Base-by-base conservation (phyloP, 1,140 invertebrate species). In the Penaeus japonicus region DNA sequence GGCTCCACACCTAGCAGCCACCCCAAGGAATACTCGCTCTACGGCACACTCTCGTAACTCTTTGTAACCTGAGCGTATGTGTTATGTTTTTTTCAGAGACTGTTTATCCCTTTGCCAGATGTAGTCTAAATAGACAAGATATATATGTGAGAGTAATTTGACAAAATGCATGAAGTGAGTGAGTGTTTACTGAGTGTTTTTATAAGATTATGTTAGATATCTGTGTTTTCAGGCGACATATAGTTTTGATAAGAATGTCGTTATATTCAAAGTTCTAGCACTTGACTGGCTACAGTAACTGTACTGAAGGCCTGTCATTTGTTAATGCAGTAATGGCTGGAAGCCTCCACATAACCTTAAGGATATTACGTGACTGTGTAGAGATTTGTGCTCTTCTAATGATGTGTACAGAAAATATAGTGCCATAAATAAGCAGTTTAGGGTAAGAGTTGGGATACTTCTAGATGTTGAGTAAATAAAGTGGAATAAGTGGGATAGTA, bases 141-240 rank as follows among this genome's bases (percentile, higher is more conserved):
- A 65, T 35, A 30, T 65, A 57, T 81, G 32, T 73, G 80, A 22
- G 62, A 83, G 57, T 83, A 39, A 35, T 57, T 83, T 83, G 54
- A 62, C 80, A 83, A 62, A 83, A 39, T 83, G 80, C 57, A 62
- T 83, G 57, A 83, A 83, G 27, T 57, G 57, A 22, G 30, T 83
- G 80, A 18, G 39, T 24, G 77, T 47, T 35, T 83, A 32, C 59
- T 32, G 55, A 83, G 22, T 62, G 80, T 83, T 83, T 81, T 83
- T 83, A 83, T 83, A 83, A 35, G 57, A 57, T 83, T 83, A 57
- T 83, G 55, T 83, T 83, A 83, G 80, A 83, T 83, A 83, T 83
- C 57, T 62, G 57, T 65, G 80, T 83, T 83, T 82, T 83, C 32
- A 62, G 57, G 80, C 80, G 59, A 83, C 80, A 83, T 83, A 83